Base-by-base conservation (phyloP, 1,140 invertebrate species). In the Ruditapes philippinarum region DNA sequence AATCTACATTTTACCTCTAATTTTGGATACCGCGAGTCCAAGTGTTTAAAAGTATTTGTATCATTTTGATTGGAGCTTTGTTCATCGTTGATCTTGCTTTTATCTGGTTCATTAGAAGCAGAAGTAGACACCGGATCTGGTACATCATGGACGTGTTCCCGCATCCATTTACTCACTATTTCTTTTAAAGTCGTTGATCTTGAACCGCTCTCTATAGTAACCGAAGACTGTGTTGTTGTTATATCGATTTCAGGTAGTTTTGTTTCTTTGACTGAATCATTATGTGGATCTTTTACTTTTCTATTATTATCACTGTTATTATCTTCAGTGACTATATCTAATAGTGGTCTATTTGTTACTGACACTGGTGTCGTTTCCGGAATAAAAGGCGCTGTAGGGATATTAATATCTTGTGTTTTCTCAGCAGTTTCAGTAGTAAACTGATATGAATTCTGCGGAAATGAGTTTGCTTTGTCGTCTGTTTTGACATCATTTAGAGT, bases 1-100 rank as follows among this genome's bases (percentile, higher is more conserved):
- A 38, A 19, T 70, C 65, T 70, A 70, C 65, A 38, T 70, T 70
- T 70, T 70, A 70, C 65, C 65, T 70, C 33, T 19, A 9, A 1
- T 9, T 25, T 28, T 4, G 65, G 65, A 70, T 17, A 38, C 17
- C 38, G 9, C 14, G 36, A 40, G 33, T 38, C 65, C 36, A 40
- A 70, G 11, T 17, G 31, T 5, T 38, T 40, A 40, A 38, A 11
- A 38, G 19, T 12, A 33, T 17, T 70, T 38, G 65, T 38, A 28
- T n/a, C n/a, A n/a, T 62, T 62, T 28, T 28, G 7, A 28, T 62
- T 70, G 65, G 65, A 5, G 19, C 0, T 38, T 11, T 33, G 17
- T 31, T 9, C n/a, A 9, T 28, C 57, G 5, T 45, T 45, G 42
- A 5, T 28, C 33, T 70, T 70, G 11, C 38, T 70, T 2, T 2